Conservation (phyloP, 1,140 invertebrate genomes). For the Sitobion miscanthi region DNA sequence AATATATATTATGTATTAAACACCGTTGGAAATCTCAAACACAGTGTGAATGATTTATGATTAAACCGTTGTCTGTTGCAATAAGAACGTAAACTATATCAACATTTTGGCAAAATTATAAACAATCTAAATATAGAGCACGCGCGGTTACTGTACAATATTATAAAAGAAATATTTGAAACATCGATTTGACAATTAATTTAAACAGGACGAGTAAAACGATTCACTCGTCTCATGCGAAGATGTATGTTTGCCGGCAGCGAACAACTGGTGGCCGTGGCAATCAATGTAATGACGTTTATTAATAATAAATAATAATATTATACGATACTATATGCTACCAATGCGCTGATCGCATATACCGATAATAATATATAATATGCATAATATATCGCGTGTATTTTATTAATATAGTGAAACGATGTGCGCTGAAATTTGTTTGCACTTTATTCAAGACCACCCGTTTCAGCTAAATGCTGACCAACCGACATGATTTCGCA, state of each 20-base stretch:
- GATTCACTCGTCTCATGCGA: background rate
- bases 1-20: background rate
- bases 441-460: background rate
- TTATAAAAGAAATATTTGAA: background rate
- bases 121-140: background rate
- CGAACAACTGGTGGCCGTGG: background rate
- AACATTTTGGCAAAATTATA: constrained; percentile 16
- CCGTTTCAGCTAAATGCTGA: too few species aligned
- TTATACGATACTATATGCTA: background rate
- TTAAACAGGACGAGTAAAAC: background rate
- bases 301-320: background rate
- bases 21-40: background rate
- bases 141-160: background rate
- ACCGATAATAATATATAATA: background rate
- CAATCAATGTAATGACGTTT: background rate
- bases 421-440: background rate
- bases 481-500: background rate
- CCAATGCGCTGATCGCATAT: background rate
- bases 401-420: background rate
- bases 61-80: background rate
- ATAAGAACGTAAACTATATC: background rate
- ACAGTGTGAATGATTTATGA: background rate
- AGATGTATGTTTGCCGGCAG: background rate
- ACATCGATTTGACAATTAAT: constrained; percentile 1
- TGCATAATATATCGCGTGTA: background rate